Conservation (phyloP, 2,888 invertebrate species). For the Clitarchus hookeri region DNA sequence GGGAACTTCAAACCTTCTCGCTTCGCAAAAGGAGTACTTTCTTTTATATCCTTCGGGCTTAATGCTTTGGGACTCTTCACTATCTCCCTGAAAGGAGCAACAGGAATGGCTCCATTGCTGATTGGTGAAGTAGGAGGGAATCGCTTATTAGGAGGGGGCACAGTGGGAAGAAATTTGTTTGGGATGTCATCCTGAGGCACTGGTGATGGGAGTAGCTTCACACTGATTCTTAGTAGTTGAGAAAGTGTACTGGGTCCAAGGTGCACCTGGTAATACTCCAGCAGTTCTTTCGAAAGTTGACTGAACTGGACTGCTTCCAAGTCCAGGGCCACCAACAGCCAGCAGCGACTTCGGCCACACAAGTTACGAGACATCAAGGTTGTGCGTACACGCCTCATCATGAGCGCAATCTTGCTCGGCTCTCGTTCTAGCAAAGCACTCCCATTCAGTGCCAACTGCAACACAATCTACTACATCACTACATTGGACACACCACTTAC, state of each 20-base stretch:
- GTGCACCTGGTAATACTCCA: constrained; percentile 20
- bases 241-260: not conserved
- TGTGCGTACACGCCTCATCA: constrained; percentile 31
- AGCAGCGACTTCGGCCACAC: constrained; percentile 33
- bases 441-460: constrained; percentile 37
- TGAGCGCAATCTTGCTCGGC: constrained; percentile 23
- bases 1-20: not conserved
- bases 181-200: not conserved
- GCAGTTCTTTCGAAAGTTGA: not conserved
- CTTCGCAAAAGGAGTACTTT: not conserved
- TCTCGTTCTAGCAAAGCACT: constrained; percentile 26
- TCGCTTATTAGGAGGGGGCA: not conserved
- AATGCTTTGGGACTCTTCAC: not conserved
- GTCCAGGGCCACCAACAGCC: constrained; percentile 37
- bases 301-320: constrained; percentile 24
- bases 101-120: not conserved
- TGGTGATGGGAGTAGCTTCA: not conserved
- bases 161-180: not conserved
- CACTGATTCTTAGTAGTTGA: not conserved
- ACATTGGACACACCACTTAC: not conserved
- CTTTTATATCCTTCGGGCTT: not conserved
- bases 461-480: constrained; percentile 12
- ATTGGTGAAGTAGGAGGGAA: not conserved
- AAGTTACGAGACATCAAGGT: constrained; percentile 34
- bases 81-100: not conserved